phyloP scores from a whole-genome alignment of 2,888 invertebrate genomes.

The Troilus luridus region DNA sequence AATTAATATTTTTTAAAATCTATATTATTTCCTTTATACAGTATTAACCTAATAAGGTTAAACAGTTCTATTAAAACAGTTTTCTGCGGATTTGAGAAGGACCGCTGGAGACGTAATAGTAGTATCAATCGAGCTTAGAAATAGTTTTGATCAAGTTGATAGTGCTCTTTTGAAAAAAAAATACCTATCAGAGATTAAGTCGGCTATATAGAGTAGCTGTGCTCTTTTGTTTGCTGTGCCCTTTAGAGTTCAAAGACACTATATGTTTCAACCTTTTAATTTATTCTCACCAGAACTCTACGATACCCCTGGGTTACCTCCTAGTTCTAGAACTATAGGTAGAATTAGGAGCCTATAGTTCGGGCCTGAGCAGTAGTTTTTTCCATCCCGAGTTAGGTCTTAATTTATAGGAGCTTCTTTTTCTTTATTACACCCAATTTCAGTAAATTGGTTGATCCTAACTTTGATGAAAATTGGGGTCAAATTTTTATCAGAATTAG shows the following conservation, averaged over 20 bases:
- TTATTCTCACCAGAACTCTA: not conserved
- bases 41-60: too few relatives aligned
- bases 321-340: not conserved
- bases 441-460: too few relatives aligned
- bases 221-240: not conserved
- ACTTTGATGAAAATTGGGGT: too few relatives aligned
- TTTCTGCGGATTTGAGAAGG: too few relatives aligned
- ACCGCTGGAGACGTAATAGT: not conserved
- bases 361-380: not conserved
- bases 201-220: not conserved
- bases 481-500: too few relatives aligned
- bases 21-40: too few relatives aligned
- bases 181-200: not conserved
- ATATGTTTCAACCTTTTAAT: not conserved
- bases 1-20: too few relatives aligned
- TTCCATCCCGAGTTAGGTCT: too few relatives aligned
- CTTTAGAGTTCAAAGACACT: not conserved
- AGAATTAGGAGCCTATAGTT: not conserved
- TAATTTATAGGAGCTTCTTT: too few relatives aligned
- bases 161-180: not conserved
- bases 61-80: too few relatives aligned
- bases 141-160: not conserved
- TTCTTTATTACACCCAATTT: too few relatives aligned
- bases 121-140: not conserved
- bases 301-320: not conserved